Conservation (phyloP, 2,888 invertebrate genomes). For the Aphidoletes aphidimyza region DNA sequence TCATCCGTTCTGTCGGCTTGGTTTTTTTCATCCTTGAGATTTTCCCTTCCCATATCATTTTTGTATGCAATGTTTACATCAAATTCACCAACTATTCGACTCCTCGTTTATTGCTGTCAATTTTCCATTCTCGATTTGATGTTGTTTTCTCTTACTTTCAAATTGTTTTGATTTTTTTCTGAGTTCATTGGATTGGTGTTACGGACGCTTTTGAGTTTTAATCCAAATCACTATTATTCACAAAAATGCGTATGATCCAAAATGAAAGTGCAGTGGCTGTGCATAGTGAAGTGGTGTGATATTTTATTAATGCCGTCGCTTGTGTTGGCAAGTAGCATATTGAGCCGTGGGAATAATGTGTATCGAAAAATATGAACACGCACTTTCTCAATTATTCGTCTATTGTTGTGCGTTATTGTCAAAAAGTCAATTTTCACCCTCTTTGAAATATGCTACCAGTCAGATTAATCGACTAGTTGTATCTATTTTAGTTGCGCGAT, state of each 20-base stretch:
- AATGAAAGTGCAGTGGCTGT: not conserved
- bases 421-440: conserved; percentile 49
- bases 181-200: not conserved
- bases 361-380: not conserved
- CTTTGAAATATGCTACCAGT: conserved; percentile 47
- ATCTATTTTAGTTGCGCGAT: conserved; percentile 38
- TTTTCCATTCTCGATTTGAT: conserved; percentile 22
- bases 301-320: conserved; percentile 30
- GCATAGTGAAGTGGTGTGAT: not conserved
- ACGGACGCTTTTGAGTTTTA: not conserved
- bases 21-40: too few species aligned
- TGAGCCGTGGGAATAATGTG: not conserved
- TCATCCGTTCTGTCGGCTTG: conserved; percentile 11
- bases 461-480: not conserved
- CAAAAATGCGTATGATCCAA: not conserved
- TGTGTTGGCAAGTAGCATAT: conserved; percentile 45
- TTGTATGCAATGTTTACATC: conserved; percentile 9
- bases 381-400: conserved; percentile 9
- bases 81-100: conserved; percentile 4
- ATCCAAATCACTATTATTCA: not conserved
- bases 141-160: too few species aligned
- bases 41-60: not conserved
- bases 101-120: not conserved
- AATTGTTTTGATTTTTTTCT: conserved; percentile 39
- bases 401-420: not conserved